Evolutionary conservation across 2,797 vertebrate genomes (phyloP).

Genomic region (Podarcis siculus): DNA sequence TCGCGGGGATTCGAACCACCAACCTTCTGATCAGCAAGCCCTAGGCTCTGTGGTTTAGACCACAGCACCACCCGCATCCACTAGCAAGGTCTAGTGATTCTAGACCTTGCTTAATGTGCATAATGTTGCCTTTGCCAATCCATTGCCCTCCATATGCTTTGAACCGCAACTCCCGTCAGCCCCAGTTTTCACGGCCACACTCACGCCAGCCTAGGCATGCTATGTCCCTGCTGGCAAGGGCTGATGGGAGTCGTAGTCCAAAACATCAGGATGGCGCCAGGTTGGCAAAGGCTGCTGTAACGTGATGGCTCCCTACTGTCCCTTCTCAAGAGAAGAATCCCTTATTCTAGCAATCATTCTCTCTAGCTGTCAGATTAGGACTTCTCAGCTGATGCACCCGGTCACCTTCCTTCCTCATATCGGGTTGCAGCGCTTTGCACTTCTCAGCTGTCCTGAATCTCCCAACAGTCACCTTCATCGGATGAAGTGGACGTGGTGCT

Average conservation of each 20-base stretch:
- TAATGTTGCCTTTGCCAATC: not conserved
- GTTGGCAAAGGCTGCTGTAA: not conserved
- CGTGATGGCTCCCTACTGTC: not conserved
- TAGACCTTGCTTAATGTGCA: not conserved
- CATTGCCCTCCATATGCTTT: not conserved
- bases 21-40: no score
- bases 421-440: rapidly evolving
- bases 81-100: no score
- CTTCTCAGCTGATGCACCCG: not conserved
- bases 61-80: no score
- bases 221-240: not conserved
- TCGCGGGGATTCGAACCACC: no score
- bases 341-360: not conserved
- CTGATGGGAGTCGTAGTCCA: not conserved
- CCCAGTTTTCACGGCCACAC: not conserved
- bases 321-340: not conserved
- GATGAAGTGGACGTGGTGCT: not conserved
- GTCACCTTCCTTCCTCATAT: not conserved
- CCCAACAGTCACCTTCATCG: not conserved
- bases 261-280: not conserved
- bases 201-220: not conserved
- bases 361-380: conserved; percentile 1
- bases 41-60: no score
- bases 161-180: not conserved
- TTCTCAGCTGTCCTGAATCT: not conserved